These are phyloP conservation scores for Montipora capricornis DNA, from an alignment of 64 coral and sea anemone genomes.

Conservation along the genomic window DNA sequence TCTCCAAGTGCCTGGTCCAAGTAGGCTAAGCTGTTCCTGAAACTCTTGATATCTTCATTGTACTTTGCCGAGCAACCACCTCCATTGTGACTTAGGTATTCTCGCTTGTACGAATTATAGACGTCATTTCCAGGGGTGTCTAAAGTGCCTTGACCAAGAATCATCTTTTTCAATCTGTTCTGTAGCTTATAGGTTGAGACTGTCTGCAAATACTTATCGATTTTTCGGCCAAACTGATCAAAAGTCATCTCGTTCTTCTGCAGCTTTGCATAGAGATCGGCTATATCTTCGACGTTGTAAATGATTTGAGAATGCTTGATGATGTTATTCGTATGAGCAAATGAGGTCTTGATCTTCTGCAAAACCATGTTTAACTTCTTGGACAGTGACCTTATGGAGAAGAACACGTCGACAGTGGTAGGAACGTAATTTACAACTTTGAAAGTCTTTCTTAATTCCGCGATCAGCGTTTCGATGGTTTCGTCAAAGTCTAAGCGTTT, in stretches of 20 bases:
- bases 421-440: constrained; percentile 21
- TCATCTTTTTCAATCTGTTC: constrained; percentile 34
- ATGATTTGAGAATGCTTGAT: neutral
- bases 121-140: constrained; percentile 17
- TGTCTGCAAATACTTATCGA: constrained; percentile 23
- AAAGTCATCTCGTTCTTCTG: constrained; percentile 30
- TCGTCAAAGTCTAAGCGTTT: neutral
- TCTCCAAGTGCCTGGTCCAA: constrained; percentile 31
- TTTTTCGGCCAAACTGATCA: neutral
- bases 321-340: constrained; percentile 12
- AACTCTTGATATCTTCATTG: constrained; percentile 3
- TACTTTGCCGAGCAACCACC: constrained; percentile 10
- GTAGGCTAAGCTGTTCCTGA: constrained; percentile 6
- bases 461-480: neutral
- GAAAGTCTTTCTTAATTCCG: neutral
- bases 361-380: neutral
- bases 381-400: neutral
- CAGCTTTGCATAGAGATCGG: constrained; percentile 23
- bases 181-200: neutral
- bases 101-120: constrained; percentile 27
- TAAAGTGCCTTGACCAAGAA: constrained; percentile 27
- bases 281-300: constrained; percentile 22
- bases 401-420: constrained; percentile 1
- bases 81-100: constrained; percentile 25
- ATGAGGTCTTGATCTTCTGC: constrained; percentile 9